Evolutionary conservation across 2,888 invertebrate genomes (phyloP).

Genomic region (Muscina levida): DNA sequence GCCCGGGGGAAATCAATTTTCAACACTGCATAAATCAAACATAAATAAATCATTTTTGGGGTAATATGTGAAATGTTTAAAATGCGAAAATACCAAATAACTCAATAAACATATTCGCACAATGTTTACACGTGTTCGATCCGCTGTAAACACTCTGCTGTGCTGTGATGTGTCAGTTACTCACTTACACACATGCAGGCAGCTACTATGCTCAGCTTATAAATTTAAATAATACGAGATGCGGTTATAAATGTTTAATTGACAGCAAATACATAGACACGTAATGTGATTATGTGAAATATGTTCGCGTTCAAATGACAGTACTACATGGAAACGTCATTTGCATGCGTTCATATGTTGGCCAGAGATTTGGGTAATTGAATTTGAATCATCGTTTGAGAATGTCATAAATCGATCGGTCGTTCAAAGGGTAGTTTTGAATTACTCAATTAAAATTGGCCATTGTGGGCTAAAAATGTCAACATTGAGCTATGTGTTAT

Average conservation of each 20-base stretch:
- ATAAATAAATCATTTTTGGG: constrained; percentile 55
- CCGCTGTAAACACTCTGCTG: neutral
- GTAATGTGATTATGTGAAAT: neutral
- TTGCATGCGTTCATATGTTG: neutral
- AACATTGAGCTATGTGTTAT: too few relatives aligned
- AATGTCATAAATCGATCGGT: neutral
- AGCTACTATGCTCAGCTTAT: neutral
- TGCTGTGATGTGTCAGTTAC: neutral
- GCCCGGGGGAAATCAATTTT: constrained; percentile 57
- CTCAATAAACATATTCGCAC: neutral
- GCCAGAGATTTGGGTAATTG: neutral
- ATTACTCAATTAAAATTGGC: too few relatives aligned
- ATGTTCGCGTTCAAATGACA: neutral
- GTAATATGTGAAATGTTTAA: constrained; percentile 24
- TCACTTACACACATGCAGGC: too few relatives aligned
- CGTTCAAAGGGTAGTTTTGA: neutral
- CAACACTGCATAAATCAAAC: constrained; percentile 53
- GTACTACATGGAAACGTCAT: neutral
- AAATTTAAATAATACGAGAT: constrained; percentile 31
- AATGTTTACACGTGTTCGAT: neutral
- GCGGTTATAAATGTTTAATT: constrained; percentile 36
- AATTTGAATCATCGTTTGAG: neutral
- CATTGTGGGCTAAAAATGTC: too few relatives aligned
- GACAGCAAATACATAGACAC: constrained; percentile 28
- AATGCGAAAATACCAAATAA: constrained; percentile 22